Conservation (phyloP, 2,888 invertebrate genomes). For the Drosophila ustulata region DNA sequence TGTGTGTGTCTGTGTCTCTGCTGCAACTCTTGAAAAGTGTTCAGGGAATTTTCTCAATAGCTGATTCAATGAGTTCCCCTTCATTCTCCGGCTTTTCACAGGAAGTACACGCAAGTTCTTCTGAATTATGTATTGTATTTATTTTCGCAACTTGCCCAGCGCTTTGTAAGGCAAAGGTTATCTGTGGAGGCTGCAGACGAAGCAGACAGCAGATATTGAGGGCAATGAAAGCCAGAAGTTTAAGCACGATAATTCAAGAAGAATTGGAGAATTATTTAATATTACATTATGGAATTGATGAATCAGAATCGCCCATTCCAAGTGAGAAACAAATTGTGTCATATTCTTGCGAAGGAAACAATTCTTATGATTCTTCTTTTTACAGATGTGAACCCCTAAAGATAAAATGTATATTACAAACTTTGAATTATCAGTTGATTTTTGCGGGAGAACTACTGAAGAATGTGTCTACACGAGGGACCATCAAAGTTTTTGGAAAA, state of each 20-base stretch:
- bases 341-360: background rate
- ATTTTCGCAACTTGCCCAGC: constrained; percentile 8
- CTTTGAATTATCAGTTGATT: too few relatives aligned
- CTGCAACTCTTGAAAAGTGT: constrained; percentile 4
- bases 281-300: background rate
- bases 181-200: background rate
- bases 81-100: constrained; percentile 26
- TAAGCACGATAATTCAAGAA: background rate
- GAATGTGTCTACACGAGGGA: background rate
- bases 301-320: background rate
- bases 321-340: background rate
- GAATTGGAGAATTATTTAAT: background rate
- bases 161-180: constrained; percentile 5
- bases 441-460: too few relatives aligned
- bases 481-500: constrained; percentile 10
- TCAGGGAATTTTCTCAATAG: constrained; percentile 39
- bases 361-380: too few relatives aligned
- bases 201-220: background rate
- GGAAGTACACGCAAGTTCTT: constrained; percentile 31
- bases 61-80: constrained; percentile 20
- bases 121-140: constrained; percentile 13
- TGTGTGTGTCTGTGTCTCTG: constrained; percentile 10
- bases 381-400: too few relatives aligned
- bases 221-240: constrained; percentile 1
- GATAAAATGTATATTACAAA: too few relatives aligned